Evolutionary conservation across 2,113 vertebrate genomes (phyloP).

Genomic region (rabbit (Oryctolagus cuniculus)): mOryCun1.1 NC_091444.1:52027001-52027500

Average conservation of each 20-base stretch:
- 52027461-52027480: neutral
- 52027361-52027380: neutral
- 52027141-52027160: neutral
- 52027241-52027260: fast-evolving
- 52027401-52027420: neutral
- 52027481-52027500: neutral
- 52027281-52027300: no score
- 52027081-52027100: neutral
- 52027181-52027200: neutral
- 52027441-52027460: neutral
- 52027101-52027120: neutral
- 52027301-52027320: neutral
- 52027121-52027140: constrained; percentile 30
- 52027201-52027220: neutral
- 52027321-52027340: neutral
- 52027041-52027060: neutral
- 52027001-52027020: constrained; percentile 31
- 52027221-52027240: neutral
- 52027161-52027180: neutral
- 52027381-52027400: neutral
- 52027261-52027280: no score
- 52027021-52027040: neutral
- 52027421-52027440: neutral
- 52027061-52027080: neutral
- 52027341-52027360: neutral